Base-by-base conservation (phyloP, 2,113 vertebrate species). In the Microtus pennsylvanicus region DNA sequence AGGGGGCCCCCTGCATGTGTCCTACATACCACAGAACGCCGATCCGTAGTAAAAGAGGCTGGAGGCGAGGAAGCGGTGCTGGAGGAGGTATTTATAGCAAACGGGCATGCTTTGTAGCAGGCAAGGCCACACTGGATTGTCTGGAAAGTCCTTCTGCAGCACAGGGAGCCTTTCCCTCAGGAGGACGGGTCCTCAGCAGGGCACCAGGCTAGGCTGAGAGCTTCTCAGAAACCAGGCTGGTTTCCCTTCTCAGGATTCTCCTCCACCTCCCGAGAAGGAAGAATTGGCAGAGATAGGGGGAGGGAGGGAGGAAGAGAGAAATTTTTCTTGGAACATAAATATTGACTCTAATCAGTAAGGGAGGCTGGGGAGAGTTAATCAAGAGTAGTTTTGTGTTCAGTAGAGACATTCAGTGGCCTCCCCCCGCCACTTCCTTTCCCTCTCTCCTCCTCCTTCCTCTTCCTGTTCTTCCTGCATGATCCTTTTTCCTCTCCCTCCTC, bases 11-110 rank as follows among this genome's bases (percentile, higher is more conserved):
- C 22, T 21, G 33, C 0, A 0, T 14, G 78, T 42, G 61, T 7
- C 94, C 96, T 67, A 3, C 87, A 30, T 47, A 16, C 33, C 45
- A 0, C 0, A 24, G 92, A 55, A 16, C 21, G 35, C 47, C 24
- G 90, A 22, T 76, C 50, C 52, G 3, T 12, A 42, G 80, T 16
- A 5, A 21, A 38, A 17, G 5, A 5, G 30, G 86, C 86, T 30
- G 55, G 65, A 70, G 89, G 55, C 82, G 38, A 47, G 86, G 10
- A 77, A 13, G 28, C 0, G 1, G 3, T 17, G 45, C 93, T 0
- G n/a, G 26, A 65, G 90, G 78, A 61, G 47, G 50, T 86, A 61
- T 92, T 95, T 89, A 63, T 42, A 86, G 94, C 77, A 12, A 22
- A 0, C 7, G 2, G 19, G 30, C 4, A 21, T 2, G 70, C 78